Conservation (phyloP, 2,113 vertebrate genomes). For the Azemiops feae region DNA sequence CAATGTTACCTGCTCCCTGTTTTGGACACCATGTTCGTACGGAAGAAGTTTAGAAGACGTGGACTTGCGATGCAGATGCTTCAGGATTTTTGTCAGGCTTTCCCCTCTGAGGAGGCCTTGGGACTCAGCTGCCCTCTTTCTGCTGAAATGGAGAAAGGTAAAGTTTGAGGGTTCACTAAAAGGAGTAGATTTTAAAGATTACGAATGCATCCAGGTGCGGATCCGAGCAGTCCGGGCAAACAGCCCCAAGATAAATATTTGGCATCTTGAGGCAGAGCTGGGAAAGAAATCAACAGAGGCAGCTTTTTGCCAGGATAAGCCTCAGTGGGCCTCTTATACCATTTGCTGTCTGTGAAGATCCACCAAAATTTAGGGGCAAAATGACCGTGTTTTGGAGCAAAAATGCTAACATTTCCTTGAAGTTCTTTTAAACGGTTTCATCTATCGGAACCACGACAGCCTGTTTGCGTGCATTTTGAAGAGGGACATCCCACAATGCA, state of each 20-base stretch:
- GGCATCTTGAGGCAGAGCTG: background rate
- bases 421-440: too few species aligned
- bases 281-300: background rate
- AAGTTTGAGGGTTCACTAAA: slow-evolving; percentile 17
- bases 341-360: background rate
- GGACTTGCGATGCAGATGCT: slow-evolving; percentile 85
- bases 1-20: slow-evolving; percentile 82
- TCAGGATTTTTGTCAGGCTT: slow-evolving; percentile 82
- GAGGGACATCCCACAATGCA: too few species aligned
- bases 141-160: slow-evolving; percentile 84
- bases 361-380: background rate
- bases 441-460: too few species aligned
- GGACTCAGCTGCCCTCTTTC: slow-evolving; percentile 89
- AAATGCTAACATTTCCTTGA: too few species aligned
- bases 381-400: too few species aligned
- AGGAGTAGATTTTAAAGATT: background rate
- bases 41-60: slow-evolving; percentile 68
- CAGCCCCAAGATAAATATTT: background rate
- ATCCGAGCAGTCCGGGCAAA: background rate
- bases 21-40: slow-evolving; percentile 87
- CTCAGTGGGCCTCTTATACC: background rate
- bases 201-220: background rate
- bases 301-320: background rate
- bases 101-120: slow-evolving; percentile 75
- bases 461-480: too few species aligned